Evolutionary conservation across 2,113 vertebrate species (phyloP).

Genomic region (Orthochromis indermauri): DNA sequence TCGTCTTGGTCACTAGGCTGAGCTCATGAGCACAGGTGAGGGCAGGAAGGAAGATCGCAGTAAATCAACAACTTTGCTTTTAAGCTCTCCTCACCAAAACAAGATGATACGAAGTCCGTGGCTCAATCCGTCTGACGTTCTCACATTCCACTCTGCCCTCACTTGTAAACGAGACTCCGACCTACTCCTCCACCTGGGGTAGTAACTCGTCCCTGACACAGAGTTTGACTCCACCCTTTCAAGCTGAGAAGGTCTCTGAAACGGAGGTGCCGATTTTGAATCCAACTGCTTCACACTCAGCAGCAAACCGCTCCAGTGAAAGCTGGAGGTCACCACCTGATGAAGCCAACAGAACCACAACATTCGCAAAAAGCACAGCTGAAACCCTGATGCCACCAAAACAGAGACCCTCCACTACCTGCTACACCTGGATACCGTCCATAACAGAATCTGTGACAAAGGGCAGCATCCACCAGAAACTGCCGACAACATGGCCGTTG

Average conservation of each 20-base stretch:
- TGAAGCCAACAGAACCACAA: neutral
- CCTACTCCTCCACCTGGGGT: neutral
- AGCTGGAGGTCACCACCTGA: neutral
- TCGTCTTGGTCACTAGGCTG: neutral
- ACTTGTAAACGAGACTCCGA: neutral
- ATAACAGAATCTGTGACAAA: neutral
- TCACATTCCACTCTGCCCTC: neutral
- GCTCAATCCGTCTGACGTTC: neutral
- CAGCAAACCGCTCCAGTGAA: neutral
- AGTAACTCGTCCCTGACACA: neutral
- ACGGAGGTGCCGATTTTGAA: neutral
- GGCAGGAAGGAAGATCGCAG: neutral
- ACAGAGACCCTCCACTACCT: neutral
- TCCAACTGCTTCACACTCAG: neutral
- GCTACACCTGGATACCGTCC: neutral
- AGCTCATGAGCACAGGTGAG: neutral
- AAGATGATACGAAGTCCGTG: neutral
- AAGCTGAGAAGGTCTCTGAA: neutral
- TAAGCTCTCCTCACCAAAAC: neutral
- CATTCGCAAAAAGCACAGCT: rapidly evolving
- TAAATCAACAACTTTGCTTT: neutral
- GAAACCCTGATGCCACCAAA: neutral
- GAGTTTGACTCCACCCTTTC: neutral
- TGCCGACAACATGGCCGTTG: neutral
- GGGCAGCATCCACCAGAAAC: neutral